These are phyloP conservation scores for Trichogramma pretiosum DNA, from an alignment of 1,140 invertebrate genomes.

Conservation along the genomic window DNA sequence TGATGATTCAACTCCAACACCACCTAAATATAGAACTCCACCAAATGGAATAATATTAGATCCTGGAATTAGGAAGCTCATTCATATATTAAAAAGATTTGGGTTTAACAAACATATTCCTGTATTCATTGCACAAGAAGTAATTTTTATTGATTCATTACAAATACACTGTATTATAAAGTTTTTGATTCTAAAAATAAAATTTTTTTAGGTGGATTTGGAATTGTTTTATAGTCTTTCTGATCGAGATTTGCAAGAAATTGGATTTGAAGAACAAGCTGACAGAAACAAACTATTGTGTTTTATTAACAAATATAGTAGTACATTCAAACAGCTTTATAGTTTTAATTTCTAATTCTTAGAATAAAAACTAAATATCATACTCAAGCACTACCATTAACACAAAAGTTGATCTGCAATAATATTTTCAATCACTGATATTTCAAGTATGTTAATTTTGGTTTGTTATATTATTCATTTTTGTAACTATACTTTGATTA, in stretches of 20 bases:
- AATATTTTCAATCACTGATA: too few species aligned
- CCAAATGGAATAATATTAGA: conserved; percentile 30
- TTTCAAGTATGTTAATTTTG: too few species aligned
- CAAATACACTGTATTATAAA: conserved; percentile 3
- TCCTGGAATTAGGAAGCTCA: conserved; percentile 26
- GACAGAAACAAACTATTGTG: conserved; percentile 30
- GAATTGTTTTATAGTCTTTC: conserved; percentile 35
- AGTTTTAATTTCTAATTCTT: conserved; percentile 1
- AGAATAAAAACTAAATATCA: too few species aligned
- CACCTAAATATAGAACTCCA: conserved; percentile 32
- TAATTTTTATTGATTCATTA: conserved; percentile 18
- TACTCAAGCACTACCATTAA: too few species aligned
- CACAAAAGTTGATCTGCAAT: too few species aligned
- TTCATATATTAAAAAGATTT: conserved; percentile 28
- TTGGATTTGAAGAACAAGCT: conserved; percentile 31
- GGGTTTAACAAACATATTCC: conserved; percentile 28
- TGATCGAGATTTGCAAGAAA: conserved; percentile 34
- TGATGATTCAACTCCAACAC: conserved; percentile 36
- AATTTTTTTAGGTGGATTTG: conserved; percentile 32
- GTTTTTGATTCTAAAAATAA: conserved; percentile 5
- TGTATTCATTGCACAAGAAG: conserved; percentile 39
- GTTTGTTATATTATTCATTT: too few species aligned
- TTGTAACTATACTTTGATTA: too few species aligned
- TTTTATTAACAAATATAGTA: conserved; percentile 26
- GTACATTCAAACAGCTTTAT: conserved; percentile 4